These are phyloP conservation scores for Heliconius congener DNA, from an alignment of 1,140 invertebrate species.

Conservation along the genomic window DNA sequence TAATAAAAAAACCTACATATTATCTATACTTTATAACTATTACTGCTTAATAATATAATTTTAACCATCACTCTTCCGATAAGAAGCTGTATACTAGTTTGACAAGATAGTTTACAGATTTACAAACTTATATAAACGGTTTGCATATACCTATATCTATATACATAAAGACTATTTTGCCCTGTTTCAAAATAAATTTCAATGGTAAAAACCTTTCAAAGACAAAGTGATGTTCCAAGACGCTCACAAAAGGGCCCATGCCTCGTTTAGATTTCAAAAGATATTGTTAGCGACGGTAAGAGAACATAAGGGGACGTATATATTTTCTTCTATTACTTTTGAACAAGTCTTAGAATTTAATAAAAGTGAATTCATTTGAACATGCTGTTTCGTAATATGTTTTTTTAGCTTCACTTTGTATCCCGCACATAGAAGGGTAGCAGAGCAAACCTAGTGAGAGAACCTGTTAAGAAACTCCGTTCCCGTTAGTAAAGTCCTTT, in stretches of 20 bases:
- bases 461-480: no score
- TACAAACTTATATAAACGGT: background rate
- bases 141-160: background rate
- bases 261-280: slow-evolving; percentile 35
- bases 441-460: no score
- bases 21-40: background rate
- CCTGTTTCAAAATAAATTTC: background rate
- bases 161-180: background rate
- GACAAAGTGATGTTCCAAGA: slow-evolving; percentile 28
- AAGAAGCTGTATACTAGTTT: slow-evolving; percentile 4
- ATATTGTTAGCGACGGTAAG: slow-evolving; percentile 31
- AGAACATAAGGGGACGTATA: slow-evolving; percentile 17
- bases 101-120: slow-evolving; percentile 20
- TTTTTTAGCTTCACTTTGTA: no score
- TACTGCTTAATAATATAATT: slow-evolving; percentile 16
- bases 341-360: slow-evolving; percentile 6
- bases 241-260: slow-evolving; percentile 21
- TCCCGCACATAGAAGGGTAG: no score
- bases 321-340: slow-evolving; percentile 9
- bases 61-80: slow-evolving; percentile 3
- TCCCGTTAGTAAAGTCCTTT: no score
- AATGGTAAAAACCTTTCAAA: slow-evolving; percentile 18
- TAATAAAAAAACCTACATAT: no score
- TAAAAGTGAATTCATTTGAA: background rate
- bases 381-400: no score